These are phyloP conservation scores for Drosophila kikkawai DNA, from an alignment of 1,140 invertebrate species.

Conservation along the genomic window DNA sequence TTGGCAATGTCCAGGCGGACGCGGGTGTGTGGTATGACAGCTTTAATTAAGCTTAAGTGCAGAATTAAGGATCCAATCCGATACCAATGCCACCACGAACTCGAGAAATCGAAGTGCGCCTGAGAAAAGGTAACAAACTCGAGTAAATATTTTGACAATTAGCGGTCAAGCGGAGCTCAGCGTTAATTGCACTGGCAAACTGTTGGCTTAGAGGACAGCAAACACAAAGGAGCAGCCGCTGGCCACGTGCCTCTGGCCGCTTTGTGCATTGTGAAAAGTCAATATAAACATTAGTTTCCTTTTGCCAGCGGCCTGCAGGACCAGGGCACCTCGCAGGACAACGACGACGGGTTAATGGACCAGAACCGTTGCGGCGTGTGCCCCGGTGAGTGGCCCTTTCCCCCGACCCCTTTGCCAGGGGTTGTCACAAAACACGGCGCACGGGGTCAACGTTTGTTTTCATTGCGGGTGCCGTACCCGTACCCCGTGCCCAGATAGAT, in stretches of 20 bases:
- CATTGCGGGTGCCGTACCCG: slow-evolving; percentile 59
- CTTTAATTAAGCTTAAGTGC: slow-evolving; percentile 76
- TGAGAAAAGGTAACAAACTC: slow-evolving; percentile 49
- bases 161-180: slow-evolving; percentile 76
- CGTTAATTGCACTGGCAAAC: slow-evolving; percentile 76
- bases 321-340: slow-evolving; percentile 39
- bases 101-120: slow-evolving; percentile 15
- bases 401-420: slow-evolving; percentile 7
- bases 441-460: slow-evolving; percentile 77
- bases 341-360: slow-evolving; percentile 83
- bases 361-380: slow-evolving; percentile 82
- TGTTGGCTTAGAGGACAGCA: slow-evolving; percentile 41
- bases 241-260: slow-evolving; percentile 65
- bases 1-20: slow-evolving; percentile 29
- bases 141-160: slow-evolving; percentile 84
- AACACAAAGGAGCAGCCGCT: slow-evolving; percentile 38
- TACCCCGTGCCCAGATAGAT: slow-evolving; percentile 55
- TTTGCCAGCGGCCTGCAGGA: slow-evolving; percentile 33
- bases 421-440: slow-evolving; percentile 45
- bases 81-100: neutral
- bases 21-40: slow-evolving; percentile 18
- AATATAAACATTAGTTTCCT: slow-evolving; percentile 71
- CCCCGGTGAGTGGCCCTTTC: slow-evolving; percentile 61
- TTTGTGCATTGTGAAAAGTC: slow-evolving; percentile 70
- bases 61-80: slow-evolving; percentile 41